Evolutionary conservation across 2,888 invertebrate genomes (phyloP), one percentile per base, ranked within the genome.

Genomic region (Calephelis perditalis): DNA sequence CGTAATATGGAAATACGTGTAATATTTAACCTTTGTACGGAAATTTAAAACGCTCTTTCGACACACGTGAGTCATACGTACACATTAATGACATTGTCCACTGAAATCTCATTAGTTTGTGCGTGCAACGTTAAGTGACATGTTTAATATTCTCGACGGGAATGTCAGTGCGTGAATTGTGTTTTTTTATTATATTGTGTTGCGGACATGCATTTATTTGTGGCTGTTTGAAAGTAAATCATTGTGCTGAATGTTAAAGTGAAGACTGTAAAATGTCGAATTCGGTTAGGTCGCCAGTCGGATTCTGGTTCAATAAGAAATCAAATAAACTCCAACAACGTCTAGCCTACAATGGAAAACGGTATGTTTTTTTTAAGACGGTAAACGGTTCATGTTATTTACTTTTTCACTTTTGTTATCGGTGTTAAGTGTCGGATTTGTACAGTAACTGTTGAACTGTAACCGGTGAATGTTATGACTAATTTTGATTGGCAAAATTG

Each of bases 91-190:
- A 82, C 79, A 75, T 78, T 80, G 86, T 82, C 80, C 76, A 75
- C 81, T 84, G 78, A 86, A 86, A 87, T 86, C 85, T 86, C 86
- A 86, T 89, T 89, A 86, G 82, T 84, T 79, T 76, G 82, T 85
- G 86, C 84, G 86, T 85, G 84, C 82, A 78, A 75, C 82, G 82
- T 83, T 83, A 84, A 86, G 83, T 86, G 86, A 86, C 85, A 87
- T 81, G 81, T 85, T 83, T 82, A 83, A 82, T 81, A 81, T 79
- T 71, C 68, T 71, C 75, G 74, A 73, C 72, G 71, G 71, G 70
- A 61, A 72, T 75, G 81, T 76, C 78, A 73, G 77, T 78, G 77
- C 74, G 75, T 74, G 71, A 75, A 76, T 76, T 72, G 73, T 71
- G 36, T 52, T 59, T 75, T 65, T 79, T 81, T 81, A 78, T 81